phyloP scores from a whole-genome alignment of 2,888 invertebrate species.

The Autographa pulchrina region DNA sequence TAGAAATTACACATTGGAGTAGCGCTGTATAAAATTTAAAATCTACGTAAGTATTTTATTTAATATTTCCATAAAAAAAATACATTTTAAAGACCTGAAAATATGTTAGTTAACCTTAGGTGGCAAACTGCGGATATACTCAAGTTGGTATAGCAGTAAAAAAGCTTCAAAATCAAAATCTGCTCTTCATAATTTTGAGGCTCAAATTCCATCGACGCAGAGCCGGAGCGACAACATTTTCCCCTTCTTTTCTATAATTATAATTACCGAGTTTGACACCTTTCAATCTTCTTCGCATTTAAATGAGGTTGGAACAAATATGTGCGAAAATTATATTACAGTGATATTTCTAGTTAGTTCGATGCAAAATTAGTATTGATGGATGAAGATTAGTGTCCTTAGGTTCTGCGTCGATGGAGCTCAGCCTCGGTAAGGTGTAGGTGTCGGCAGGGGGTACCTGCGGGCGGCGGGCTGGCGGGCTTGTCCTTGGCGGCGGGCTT shows the following conservation, averaged over 20 bases:
- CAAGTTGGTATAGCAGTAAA: too few relatives aligned
- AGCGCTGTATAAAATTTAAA: not conserved
- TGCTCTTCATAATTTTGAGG: not conserved
- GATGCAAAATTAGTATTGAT: too few relatives aligned
- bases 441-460: not conserved
- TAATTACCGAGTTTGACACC: too few relatives aligned
- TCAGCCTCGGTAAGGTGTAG: not conserved
- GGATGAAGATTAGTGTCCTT: not conserved
- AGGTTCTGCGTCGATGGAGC: not conserved
- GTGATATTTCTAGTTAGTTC: too few relatives aligned
- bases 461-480: conserved; percentile 9
- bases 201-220: conserved; percentile 1
- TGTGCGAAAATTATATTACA: too few relatives aligned
- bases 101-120: not conserved
- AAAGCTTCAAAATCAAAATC: too few relatives aligned
- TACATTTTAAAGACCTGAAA: too few relatives aligned
- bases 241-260: too few relatives aligned
- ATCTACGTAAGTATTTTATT: too few relatives aligned
- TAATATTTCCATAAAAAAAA: too few relatives aligned
- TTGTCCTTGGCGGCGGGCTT: conserved; percentile 64
- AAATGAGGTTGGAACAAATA: too few relatives aligned
- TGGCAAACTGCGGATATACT: not conserved
- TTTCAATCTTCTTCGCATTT: too few relatives aligned
- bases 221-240: not conserved
- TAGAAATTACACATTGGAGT: conserved; percentile 35